These are phyloP conservation scores for Phalacrocorax carbo DNA, from an alignment of 2,113 vertebrate species.

Conservation along the genomic window DNA sequence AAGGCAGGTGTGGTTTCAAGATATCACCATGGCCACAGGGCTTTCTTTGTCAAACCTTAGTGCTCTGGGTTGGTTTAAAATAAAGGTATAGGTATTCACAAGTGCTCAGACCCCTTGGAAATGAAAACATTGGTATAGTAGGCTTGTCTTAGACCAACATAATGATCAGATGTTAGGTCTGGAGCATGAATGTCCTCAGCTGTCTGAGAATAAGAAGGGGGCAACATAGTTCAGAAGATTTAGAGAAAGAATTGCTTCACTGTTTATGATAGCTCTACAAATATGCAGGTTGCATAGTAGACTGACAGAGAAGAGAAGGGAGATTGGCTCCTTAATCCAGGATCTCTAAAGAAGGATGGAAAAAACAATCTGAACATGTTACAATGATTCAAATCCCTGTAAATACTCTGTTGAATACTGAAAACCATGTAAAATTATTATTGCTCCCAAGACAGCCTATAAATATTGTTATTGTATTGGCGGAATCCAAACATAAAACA, in stretches of 20 bases:
- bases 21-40: background rate
- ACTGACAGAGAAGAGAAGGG: background rate
- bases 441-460: slow-evolving; percentile 5
- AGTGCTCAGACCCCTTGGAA: background rate
- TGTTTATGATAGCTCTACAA: background rate
- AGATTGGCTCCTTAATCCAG: slow-evolving; percentile 9
- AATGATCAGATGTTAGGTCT: background rate
- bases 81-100: background rate
- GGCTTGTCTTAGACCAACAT: background rate
- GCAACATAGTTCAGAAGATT: background rate
- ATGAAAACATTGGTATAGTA: background rate
- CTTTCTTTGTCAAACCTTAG: background rate
- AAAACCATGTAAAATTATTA: slow-evolving; percentile 51
- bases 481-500: slow-evolving; percentile 34
- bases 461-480: slow-evolving; percentile 32
- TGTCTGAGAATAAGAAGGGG: background rate
- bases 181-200: background rate
- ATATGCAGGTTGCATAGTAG: background rate
- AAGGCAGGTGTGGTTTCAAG: background rate
- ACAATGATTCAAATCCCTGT: slow-evolving; percentile 31
- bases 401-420: slow-evolving; percentile 33
- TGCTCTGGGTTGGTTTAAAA: background rate
- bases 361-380: slow-evolving; percentile 16
- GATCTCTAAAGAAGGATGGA: background rate
- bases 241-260: background rate